These are phyloP conservation scores for Cottus gobio DNA, from an alignment of 2,113 vertebrate genomes.

Conservation along the genomic window DNA sequence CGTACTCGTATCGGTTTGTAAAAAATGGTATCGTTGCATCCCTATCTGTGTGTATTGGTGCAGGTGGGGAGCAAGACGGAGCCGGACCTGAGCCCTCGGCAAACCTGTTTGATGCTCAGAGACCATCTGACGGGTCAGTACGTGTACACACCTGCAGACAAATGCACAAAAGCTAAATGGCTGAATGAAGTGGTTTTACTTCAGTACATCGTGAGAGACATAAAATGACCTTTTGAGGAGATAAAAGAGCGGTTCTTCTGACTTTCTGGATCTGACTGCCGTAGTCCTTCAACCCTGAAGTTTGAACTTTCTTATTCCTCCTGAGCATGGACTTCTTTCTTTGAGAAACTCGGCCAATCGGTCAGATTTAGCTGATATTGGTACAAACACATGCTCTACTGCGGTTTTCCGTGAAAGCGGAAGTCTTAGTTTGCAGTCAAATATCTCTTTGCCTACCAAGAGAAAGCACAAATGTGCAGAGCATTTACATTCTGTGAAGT, in stretches of 20 bases:
- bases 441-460: not conserved
- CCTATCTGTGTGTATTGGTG: constrained; percentile 15
- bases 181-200: not conserved
- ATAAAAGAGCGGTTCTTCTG: constrained; percentile 17
- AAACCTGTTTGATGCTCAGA: constrained; percentile 63
- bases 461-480: constrained; percentile 6
- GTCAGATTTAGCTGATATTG: not conserved
- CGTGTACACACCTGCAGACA: not conserved
- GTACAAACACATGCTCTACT: not conserved
- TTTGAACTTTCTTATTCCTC: not conserved
- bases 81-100: constrained; percentile 10
- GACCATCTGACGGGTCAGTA: constrained; percentile 64
- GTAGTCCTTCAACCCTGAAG: constrained; percentile 1
- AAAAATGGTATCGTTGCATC: no score
- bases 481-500: not conserved
- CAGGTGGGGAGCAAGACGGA: constrained; percentile 56
- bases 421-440: not conserved
- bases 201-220: not conserved
- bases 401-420: not conserved
- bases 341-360: not conserved
- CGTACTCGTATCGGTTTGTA: no score
- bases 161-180: not conserved
- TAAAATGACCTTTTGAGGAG: constrained; percentile 37
- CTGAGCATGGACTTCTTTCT: not conserved
- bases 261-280: constrained; percentile 7